A percentile compares a stretch with the other conserved stretches of the same genome.
These are phyloP conservation scores for Reinhardtius hippoglossoides DNA, from an alignment of 2,113 vertebrate species.

Conservation along the genomic window DNA sequence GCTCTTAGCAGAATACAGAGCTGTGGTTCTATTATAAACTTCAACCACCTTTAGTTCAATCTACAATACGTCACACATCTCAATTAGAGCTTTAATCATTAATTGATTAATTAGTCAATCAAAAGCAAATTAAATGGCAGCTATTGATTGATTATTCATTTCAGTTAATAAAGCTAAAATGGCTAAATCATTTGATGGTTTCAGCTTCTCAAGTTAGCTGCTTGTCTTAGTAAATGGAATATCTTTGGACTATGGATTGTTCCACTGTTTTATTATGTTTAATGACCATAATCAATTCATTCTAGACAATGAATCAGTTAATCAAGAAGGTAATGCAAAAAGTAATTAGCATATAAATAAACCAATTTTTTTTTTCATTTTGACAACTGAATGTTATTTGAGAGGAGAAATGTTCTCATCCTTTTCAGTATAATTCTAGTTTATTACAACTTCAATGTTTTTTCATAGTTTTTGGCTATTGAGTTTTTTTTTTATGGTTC, in stretches of 20 bases:
- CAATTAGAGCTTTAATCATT: no score
- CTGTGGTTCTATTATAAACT: no score
- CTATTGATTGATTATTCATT: background rate
- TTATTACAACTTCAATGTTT: background rate
- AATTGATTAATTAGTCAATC: no score
- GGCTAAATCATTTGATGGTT: no score
- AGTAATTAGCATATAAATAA: background rate
- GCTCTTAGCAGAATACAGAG: no score
- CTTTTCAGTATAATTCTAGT: background rate
- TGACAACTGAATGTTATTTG: background rate
- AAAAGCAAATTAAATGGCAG: background rate
- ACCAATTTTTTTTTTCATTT: no score
- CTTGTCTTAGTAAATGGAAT: no score
- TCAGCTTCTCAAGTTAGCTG: no score
- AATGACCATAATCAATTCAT: background rate
- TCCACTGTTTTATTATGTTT: background rate
- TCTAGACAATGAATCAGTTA: background rate
- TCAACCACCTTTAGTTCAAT: no score
- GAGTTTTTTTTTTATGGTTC: no score
- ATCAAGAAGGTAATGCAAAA: background rate
- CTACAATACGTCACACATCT: no score
- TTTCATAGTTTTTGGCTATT: background rate
- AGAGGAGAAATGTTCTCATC: background rate
- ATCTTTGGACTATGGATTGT: no score
- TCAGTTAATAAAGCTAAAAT: background rate